These are phyloP conservation scores for Parnassius mnemosyne DNA, from an alignment of 2,888 invertebrate species.

Conservation along the genomic window DNA sequence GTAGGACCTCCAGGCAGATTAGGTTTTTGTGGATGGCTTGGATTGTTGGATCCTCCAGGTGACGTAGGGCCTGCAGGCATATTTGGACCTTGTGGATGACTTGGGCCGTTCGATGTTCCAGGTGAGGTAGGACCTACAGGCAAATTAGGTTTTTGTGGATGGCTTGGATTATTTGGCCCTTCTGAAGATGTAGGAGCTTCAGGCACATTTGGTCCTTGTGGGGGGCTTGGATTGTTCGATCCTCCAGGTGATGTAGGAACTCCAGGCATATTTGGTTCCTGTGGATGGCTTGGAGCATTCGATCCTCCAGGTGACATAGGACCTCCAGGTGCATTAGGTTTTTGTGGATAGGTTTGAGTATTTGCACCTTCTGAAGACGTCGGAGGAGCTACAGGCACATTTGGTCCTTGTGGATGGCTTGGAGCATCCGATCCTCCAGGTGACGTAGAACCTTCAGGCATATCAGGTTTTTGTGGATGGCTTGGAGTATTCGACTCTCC, in stretches of 20 bases:
- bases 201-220: neutral
- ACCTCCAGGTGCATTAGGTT: neutral
- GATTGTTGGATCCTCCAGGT: too few relatives aligned
- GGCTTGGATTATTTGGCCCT: neutral
- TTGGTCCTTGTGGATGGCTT: neutral
- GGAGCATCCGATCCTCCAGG: neutral
- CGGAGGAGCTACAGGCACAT: neutral
- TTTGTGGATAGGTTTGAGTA: neutral
- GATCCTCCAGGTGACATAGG: neutral
- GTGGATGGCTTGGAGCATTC: neutral
- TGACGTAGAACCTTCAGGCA: neutral
- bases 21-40: too few relatives aligned
- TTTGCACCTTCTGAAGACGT: neutral
- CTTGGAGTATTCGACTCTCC: neutral
- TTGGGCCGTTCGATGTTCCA: neutral
- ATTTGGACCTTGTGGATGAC: neutral
- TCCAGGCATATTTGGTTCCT: neutral
- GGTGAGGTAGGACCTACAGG: neutral
- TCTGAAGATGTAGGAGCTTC: neutral
- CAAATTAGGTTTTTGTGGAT: constrained; percentile 1
- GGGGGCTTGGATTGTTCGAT: neutral
- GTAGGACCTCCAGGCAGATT: too few relatives aligned
- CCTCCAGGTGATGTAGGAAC: neutral
- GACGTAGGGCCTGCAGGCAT: neutral
- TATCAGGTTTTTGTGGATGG: neutral